Percentiles rank a stretch among this genome's conserved stretches.
These are phyloP conservation scores for Pardosa pseudoannulata DNA, from an alignment of 2,888 invertebrate species.

Conservation along the genomic window DNA sequence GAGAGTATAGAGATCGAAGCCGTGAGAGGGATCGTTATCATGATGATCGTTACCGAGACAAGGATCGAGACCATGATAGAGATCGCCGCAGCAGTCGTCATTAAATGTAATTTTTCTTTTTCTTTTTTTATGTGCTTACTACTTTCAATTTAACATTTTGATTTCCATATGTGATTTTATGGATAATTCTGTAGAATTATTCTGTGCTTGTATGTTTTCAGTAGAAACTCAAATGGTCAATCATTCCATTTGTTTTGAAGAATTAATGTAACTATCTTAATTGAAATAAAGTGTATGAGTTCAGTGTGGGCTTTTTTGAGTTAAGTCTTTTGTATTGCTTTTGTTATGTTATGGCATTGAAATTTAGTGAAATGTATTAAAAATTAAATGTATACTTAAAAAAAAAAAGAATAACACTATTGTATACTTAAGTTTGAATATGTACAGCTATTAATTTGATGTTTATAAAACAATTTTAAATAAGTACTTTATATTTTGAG, in stretches of 20 bases:
- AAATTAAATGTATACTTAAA: too few relatives aligned
- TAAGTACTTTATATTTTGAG: too few relatives aligned
- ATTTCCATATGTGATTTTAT: neutral
- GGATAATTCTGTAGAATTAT: neutral
- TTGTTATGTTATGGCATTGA: neutral
- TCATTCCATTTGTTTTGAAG: slow-evolving; percentile 33
- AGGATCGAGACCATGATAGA: slow-evolving; percentile 77
- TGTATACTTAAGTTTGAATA: too few relatives aligned
- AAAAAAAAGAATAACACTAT: too few relatives aligned
- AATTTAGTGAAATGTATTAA: too few relatives aligned
- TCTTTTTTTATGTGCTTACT: slow-evolving; percentile 20
- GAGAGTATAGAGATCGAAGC: slow-evolving; percentile 83
- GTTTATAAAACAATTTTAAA: too few relatives aligned
- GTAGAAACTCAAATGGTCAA: slow-evolving; percentile 13
- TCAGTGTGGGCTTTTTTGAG: slow-evolving; percentile 19
- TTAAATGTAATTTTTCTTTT: slow-evolving; percentile 65
- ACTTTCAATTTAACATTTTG: neutral
- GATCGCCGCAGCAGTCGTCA: slow-evolving; percentile 76
- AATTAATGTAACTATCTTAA: slow-evolving; percentile 45
- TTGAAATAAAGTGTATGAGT: slow-evolving; percentile 45
- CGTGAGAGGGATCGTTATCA: slow-evolving; percentile 80
- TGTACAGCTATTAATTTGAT: too few relatives aligned
- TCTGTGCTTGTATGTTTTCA: neutral
- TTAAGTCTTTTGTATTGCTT: slow-evolving; percentile 15
- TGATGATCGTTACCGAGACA: slow-evolving; percentile 77